Evolutionary conservation across 2,797 vertebrate genomes (phyloP).

Genomic region (Loris lydekkerianus): DNA sequence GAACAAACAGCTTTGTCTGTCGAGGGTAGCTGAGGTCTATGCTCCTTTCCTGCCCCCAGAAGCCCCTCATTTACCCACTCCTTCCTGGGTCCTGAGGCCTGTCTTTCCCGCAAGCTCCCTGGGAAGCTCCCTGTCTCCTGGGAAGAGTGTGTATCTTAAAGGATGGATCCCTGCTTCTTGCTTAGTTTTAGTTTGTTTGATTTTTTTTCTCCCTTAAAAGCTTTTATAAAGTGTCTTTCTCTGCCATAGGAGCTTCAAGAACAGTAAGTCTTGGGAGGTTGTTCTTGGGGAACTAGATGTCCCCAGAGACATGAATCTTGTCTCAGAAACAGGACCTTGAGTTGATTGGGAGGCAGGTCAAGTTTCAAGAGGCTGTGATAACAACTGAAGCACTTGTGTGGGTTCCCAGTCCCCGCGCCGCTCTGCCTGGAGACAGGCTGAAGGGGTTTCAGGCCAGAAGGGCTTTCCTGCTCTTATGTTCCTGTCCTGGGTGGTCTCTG

Average conservation of each 20-base stretch:
- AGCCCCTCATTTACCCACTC: background rate
- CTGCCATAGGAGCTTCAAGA: slow-evolving; percentile 8
- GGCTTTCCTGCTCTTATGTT: background rate
- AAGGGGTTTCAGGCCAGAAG: background rate
- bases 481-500: slow-evolving; percentile 56
- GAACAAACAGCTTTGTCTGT: background rate
- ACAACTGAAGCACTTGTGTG: background rate
- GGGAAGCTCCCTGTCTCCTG: background rate
- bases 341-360: background rate
- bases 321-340: background rate
- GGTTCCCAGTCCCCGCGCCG: fast-evolving
- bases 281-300: background rate
- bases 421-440: background rate
- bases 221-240: background rate
- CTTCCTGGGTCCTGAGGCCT: background rate
- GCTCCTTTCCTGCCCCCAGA: background rate
- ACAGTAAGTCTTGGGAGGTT: background rate
- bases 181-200: slow-evolving; percentile 51
- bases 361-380: background rate
- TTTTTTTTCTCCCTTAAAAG: background rate
- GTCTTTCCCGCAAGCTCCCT: background rate
- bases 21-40: no score
- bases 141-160: background rate
- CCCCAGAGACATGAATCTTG: background rate
- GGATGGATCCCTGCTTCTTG: background rate